These are phyloP conservation scores for Stramonita haemastoma DNA, from an alignment of 2,888 invertebrate species.

Conservation along the genomic window DNA sequence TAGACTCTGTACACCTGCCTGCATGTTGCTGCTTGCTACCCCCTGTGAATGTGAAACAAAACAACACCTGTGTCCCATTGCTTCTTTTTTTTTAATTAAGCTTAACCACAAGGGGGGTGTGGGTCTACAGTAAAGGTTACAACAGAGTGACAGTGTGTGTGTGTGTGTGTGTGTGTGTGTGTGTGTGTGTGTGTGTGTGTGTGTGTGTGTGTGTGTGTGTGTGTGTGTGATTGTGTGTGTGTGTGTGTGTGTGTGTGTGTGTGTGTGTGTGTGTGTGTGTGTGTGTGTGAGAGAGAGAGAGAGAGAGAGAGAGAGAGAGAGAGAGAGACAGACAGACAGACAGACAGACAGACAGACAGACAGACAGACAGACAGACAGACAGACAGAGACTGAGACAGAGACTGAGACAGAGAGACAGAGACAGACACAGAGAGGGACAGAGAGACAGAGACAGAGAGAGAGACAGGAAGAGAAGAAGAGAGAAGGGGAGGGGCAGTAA, in stretches of 20 bases:
- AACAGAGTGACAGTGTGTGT: not conserved
- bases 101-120: not conserved
- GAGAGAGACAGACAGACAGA: not conserved
- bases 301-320: not conserved
- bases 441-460: no score
- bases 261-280: not conserved
- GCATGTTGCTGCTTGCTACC: not conserved
- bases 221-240: no score
- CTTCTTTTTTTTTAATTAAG: no score
- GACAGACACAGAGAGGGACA: no score
- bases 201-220: not conserved
- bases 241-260: not conserved
- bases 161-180: not conserved
- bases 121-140: not conserved
- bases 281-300: not conserved
- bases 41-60: no score
- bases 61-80: no score
- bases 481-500: no score
- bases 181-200: not conserved
- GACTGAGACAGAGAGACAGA: no score
- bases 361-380: no score
- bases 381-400: no score
- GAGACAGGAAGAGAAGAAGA: no score
- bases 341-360: not conserved
- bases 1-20: not conserved